Base-by-base conservation (phyloP, 2,888 invertebrate genomes). In the Spodoptera littoralis region DNA sequence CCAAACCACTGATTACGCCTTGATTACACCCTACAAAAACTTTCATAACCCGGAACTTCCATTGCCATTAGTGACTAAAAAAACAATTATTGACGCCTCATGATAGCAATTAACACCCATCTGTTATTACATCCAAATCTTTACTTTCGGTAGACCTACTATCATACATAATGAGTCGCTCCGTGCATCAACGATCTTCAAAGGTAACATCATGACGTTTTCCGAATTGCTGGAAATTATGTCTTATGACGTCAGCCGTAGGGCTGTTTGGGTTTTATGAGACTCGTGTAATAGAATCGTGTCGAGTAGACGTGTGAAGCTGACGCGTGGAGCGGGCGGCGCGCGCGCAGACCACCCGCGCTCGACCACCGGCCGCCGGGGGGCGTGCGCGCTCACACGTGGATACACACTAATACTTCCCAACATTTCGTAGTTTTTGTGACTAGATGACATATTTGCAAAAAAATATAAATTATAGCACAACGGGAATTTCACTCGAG, bases 21-120 rank as follows among this genome's bases (percentile, higher is more conserved):
- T 92, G 93, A 94, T 94, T 94, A 91, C 87, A 93, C 89, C 84
- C 88, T 81, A 93, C 92, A 94, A 94, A 94, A 94, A 94, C 91
- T 88, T 88, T 89, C 90, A 89, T 88, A 91, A 88, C 90, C 92
- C 93, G 93, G 92, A 93, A 93, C 92, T 92, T 90, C 87, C 84
- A 89, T 89, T 89, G 90, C 89, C 89, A 90, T 91, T 90, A 90
- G 89, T 88, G 86, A 85, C 88, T 86, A 89, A 93, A 93, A 91
- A 92, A 93, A 92, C 90, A 90, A 91, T 92, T 92, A 92, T 92
- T 91, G 90, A 92, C 91, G 91, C 92, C 91, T 91, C 90, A 90
- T 91, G 90, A 89, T 91, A 91, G 91, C 93, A 94, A 94, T 94
- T 94, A 93, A 90, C 94, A 92, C 93, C 93, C 93, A 91, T 91